phyloP scores from a whole-genome alignment of 1,140 invertebrate genomes.

The Drosophila funebris region DNA sequence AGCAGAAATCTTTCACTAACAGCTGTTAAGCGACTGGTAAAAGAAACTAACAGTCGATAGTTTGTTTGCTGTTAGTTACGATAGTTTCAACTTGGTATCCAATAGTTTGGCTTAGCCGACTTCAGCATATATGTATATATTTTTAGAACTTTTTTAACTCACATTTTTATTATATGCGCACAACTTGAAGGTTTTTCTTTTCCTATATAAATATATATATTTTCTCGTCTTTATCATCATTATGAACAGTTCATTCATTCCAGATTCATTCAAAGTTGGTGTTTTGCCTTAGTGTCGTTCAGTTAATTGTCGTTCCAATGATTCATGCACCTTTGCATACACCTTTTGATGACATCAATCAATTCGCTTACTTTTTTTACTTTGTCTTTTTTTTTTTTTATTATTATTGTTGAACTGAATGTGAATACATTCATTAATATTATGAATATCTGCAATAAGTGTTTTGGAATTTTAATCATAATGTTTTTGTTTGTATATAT shows the following conservation, averaged over 20 bases:
- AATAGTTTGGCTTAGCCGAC: slow-evolving; percentile 5
- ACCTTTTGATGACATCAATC: slow-evolving; percentile 10
- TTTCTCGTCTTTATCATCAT: slow-evolving; percentile 5
- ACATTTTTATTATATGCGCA: slow-evolving; percentile 10
- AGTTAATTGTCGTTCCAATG: neutral
- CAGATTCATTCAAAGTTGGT: neutral
- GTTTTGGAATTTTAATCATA: neutral
- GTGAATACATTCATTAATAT: neutral
- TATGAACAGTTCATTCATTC: slow-evolving; percentile 9
- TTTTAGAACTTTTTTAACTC: neutral
- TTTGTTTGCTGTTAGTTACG: neutral
- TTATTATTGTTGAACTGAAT: neutral
- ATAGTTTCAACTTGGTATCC: neutral
- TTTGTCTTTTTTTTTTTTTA: neutral
- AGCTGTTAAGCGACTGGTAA: no score
- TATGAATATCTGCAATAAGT: neutral
- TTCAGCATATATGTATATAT: neutral
- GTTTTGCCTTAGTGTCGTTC: neutral
- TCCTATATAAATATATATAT: no score
- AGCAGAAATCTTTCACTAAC: no score
- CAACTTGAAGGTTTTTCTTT: slow-evolving; percentile 3
- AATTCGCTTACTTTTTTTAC: neutral
- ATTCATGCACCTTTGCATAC: slow-evolving; percentile 24
- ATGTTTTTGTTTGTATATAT: neutral
- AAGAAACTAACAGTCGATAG: neutral